Evolutionary conservation across 2,797 vertebrate genomes (phyloP), one percentile per base, ranked within the genome.

Genomic region (Masticophis lateralis): DNA sequence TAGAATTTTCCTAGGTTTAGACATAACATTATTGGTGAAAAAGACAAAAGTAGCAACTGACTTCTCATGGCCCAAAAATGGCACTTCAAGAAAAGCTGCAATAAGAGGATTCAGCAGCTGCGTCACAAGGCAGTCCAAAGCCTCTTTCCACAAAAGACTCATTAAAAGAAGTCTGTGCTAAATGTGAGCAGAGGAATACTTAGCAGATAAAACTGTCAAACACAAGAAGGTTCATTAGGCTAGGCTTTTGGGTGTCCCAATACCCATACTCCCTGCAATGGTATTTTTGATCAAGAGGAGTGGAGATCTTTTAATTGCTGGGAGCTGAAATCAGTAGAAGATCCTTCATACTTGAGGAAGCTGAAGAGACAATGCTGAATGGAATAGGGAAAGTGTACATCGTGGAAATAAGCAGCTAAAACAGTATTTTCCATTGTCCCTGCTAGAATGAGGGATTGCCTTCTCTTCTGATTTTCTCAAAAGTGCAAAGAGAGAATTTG

Each of bases 321-420:
- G 9, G 47, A 61, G 12, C 0, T 16, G 63, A 87, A 25, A 37
- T 93, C 94, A 95, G 69, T 3, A 28, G 37, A 91, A 95, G 90
- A 93, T 94, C 94, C 86, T 86, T 37, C 22, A 56, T 22, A 53
- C 0, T 61, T 37, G 59, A 56, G 59, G 0, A 1, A 28, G 91
- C 63, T 92, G 93, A 86, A 93, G 90, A 0, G 63, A 0, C 0
- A 20, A 63, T 91, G 93, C 59, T 7, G 87, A 92, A 16, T 11
- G 7, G 0, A 14, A 91, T 83, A n/a, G 32, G 28, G 0, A 1
- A 2, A 3, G 13, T 5, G 14, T 8, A 86, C 59, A 20, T n/a
- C 4, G 4, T 92, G 63, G 87, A 16, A 43, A 32, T 37, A 55
- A 86, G 47, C 55, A 90, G n/a, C 66, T 47, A 93, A 93, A 47